Base-by-base conservation (phyloP, 2,797 vertebrate genomes). In the Threskiornis aethiopicus region DNA sequence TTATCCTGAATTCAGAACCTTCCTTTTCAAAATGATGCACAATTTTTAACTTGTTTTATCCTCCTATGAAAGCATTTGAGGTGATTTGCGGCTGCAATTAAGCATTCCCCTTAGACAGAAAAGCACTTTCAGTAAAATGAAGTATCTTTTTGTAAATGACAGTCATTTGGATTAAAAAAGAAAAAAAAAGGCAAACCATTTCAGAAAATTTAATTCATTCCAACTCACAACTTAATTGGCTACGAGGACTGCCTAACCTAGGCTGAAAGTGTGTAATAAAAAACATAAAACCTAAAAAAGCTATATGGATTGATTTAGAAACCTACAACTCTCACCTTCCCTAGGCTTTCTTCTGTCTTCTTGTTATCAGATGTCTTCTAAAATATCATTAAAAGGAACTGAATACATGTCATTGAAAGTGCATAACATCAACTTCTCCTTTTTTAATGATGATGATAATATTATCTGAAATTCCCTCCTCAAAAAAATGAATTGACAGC, bases 41-140 rank as follows among this genome's bases (percentile, higher is more conserved):
- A 93, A 92, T 96, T 97, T 84, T 91, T 70, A 96, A 93, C 87
- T 93, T 95, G 54, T 84, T 96, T 97, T 94, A 93, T 94, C 95
- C 88, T 94, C 77, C 79, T 61, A 16, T 73, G 89, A 97, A 95
- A 92, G 86, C 76, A 93, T 65, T 94, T 84, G 94, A 96, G 94
- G 97, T 97, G 97, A 98, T 97, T 97, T 97, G 97, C 16, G 72
- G 95, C 91, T 97, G 93, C 93, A 97, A 91, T 97, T 96, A 98
- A 96, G 96, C 85, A 79, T 93, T 98, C 96, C 97, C 97, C 95
- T 83, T 86, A 97, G 97, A 97, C 80, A 80, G 84, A 95, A 97
- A 97, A 97, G 95, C 96, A 97, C 96, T 98, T 97, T 73, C 95
- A 91, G 94, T 72, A 95, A 97, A 97, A 97, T 81, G 95, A 97